Percentiles rank a stretch among this genome's conserved stretches.
Evolutionary conservation across 2,113 vertebrate species (phyloP).

Genomic region (Astatotilapia flaviijosephi): DNA sequence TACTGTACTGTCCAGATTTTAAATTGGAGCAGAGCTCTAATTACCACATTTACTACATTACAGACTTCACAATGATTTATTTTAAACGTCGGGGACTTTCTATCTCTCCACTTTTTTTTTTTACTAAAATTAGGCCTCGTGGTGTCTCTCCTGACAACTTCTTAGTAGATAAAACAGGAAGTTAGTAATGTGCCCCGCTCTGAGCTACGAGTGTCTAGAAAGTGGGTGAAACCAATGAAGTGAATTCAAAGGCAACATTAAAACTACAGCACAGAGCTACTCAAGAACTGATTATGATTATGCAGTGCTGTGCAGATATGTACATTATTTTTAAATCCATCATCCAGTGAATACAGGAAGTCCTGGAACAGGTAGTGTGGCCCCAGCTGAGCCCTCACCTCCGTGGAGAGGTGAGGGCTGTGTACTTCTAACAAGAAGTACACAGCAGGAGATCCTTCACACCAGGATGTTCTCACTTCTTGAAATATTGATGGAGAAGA

Average conservation of each 20-base stretch:
- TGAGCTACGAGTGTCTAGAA: background rate
- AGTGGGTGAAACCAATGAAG: background rate
- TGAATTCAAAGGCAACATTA: background rate
- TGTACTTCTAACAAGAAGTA: background rate
- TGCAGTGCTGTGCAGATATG: background rate
- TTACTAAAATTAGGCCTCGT: background rate
- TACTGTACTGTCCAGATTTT: background rate
- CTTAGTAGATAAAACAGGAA: background rate
- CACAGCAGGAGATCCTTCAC: background rate
- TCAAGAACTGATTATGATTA: background rate
- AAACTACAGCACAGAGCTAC: background rate
- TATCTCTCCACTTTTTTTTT: background rate
- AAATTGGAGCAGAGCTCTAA: background rate
- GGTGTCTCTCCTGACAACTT: background rate
- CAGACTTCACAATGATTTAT: background rate
- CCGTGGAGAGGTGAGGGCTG: too few species aligned
- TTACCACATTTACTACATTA: background rate
- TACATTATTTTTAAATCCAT: background rate
- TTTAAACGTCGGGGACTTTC: background rate
- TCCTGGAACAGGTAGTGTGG: background rate
- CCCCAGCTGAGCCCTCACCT: background rate
- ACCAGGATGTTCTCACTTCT: background rate
- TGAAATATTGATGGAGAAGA: background rate
- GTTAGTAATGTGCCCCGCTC: background rate
- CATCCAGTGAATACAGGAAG: background rate